phyloP scores from a whole-genome alignment of 2,113 vertebrate species.

The Taxidea taxus region DNA sequence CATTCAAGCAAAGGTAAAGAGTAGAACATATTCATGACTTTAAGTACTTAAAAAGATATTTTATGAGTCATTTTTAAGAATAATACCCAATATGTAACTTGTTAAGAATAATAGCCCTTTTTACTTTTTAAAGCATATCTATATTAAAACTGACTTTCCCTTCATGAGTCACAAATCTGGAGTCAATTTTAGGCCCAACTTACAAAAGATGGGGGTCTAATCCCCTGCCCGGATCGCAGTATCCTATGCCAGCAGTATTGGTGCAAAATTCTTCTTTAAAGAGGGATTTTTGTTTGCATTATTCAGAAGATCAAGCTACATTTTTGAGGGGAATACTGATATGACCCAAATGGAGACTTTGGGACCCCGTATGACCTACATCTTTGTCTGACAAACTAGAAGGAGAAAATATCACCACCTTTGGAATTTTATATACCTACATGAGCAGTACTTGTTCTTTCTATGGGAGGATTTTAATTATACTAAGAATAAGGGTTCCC shows the following conservation, averaged over 20 bases:
- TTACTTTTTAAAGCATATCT: constrained; percentile 59
- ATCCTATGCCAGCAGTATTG: constrained; percentile 4
- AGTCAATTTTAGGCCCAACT: constrained; percentile 69
- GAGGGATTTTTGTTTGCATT: constrained; percentile 37
- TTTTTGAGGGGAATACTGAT: not conserved
- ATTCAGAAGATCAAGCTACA: constrained; percentile 3
- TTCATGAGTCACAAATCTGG: constrained; percentile 68
- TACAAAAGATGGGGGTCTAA: constrained; percentile 70
- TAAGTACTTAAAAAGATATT: constrained; percentile 73
- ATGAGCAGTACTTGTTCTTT: not conserved
- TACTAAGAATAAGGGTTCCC: not conserved
- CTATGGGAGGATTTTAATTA: not conserved
- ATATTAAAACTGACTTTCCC: constrained; percentile 63
- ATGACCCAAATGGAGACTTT: not conserved
- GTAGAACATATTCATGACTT: constrained; percentile 70
- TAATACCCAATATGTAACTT: constrained; percentile 71
- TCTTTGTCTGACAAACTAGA: constrained; percentile 12
- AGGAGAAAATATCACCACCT: not conserved
- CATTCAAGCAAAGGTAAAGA: constrained; percentile 67
- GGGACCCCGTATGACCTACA: not conserved
- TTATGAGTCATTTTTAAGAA: constrained; percentile 73
- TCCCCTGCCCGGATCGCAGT: not conserved
- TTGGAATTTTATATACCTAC: not conserved
- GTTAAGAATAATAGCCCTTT: constrained; percentile 70
- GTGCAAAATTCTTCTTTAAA: constrained; percentile 57